Percentiles rank a stretch among this genome's conserved stretches.
Conservation (phyloP, 2,888 invertebrate species). For the Cacoxenus indagator region DNA sequence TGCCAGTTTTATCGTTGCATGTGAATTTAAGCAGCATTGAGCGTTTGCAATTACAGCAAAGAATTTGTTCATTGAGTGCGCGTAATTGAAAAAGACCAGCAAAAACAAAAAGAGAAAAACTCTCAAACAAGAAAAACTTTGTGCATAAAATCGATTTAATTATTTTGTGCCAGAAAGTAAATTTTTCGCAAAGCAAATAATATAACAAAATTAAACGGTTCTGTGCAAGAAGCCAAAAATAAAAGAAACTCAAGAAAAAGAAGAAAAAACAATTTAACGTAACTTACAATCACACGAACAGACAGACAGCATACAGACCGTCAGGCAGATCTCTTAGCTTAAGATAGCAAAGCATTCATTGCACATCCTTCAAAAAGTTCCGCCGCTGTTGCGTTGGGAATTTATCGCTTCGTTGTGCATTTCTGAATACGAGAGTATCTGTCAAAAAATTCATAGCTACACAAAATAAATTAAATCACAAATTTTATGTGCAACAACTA, state of each 20-base stretch:
- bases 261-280: constrained; percentile 19
- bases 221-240: background rate
- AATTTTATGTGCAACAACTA: constrained; percentile 21
- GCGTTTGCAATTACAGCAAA: background rate
- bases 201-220: background rate
- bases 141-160: constrained; percentile 10
- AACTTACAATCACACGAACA: background rate
- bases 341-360: background rate
- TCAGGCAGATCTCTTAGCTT: background rate
- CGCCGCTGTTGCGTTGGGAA: background rate
- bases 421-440: constrained; percentile 23
- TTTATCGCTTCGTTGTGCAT: constrained; percentile 18
- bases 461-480: constrained; percentile 42
- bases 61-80: background rate
- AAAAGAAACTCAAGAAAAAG: background rate
- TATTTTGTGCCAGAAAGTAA: background rate
- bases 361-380: background rate
- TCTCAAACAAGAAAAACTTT: background rate
- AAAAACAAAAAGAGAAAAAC: background rate
- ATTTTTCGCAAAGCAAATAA: background rate
- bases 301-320: no score
- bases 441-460: constrained; percentile 32
- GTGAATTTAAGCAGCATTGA: background rate
- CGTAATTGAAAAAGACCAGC: background rate
- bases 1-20: constrained; percentile 8